phyloP scores from a whole-genome alignment of 2,888 invertebrate species.

The Drosophila multiciliata region DNA sequence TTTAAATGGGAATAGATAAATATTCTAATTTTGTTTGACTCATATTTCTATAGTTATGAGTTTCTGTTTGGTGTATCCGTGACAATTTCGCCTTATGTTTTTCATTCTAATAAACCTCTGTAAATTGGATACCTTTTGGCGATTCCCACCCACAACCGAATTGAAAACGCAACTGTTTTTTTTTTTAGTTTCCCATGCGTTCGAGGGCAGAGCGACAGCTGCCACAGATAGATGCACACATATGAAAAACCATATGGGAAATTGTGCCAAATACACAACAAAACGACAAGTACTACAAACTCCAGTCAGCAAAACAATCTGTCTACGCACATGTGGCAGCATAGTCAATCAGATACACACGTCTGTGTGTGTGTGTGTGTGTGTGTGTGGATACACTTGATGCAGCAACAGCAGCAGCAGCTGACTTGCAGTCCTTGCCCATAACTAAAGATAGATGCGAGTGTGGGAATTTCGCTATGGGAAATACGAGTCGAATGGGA shows the following conservation, averaged over 20 bases:
- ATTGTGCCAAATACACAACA: conserved; percentile 64
- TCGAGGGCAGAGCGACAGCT: conserved; percentile 67
- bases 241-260: conserved; percentile 71
- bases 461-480: conserved; percentile 74
- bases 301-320: conserved; percentile 52
- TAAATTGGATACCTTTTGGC: conserved; percentile 1
- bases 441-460: conserved; percentile 53
- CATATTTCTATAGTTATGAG: background rate
- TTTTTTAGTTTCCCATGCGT: conserved; percentile 51
- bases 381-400: conserved; percentile 63
- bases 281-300: conserved; percentile 12
- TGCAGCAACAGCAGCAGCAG: conserved; percentile 45
- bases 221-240: conserved; percentile 43
- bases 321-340: conserved; percentile 64
- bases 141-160: conserved; percentile 20
- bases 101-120: background rate
- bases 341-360: conserved; percentile 1
- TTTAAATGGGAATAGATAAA: background rate
- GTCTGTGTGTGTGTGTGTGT: conserved; percentile 18
- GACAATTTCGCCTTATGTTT: background rate
- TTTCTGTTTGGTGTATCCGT: background rate
- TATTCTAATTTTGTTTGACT: background rate
- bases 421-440: conserved; percentile 77
- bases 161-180: conserved; percentile 53
- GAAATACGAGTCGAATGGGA: conserved; percentile 57